phyloP scores from a whole-genome alignment of 2,888 invertebrate species.

The Gerris lacustris region DNA sequence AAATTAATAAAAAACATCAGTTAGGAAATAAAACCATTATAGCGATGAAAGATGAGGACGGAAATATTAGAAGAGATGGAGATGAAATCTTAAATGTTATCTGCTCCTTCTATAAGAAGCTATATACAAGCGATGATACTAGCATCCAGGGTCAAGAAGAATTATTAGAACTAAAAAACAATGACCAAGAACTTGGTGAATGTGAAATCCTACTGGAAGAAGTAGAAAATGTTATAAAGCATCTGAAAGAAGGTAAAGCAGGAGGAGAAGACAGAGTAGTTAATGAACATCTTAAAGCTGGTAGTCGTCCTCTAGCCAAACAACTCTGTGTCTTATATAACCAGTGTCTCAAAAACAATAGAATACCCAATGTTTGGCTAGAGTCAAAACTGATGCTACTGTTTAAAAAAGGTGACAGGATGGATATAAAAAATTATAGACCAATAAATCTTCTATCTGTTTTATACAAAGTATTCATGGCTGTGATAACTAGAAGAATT shows the following conservation, averaged over 20 bases:
- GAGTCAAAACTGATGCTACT: constrained; percentile 8
- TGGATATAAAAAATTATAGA: constrained; percentile 10
- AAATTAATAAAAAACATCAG: background rate
- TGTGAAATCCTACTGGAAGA: background rate
- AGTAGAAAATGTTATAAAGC: constrained; percentile 4
- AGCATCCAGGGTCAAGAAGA: background rate
- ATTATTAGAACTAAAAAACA: background rate
- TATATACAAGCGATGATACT: background rate
- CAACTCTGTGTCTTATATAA: background rate
- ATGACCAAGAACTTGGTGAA: constrained; percentile 1
- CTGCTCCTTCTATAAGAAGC: background rate
- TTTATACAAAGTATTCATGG: constrained; percentile 8
- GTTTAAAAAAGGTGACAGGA: constrained; percentile 12
- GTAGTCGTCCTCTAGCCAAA: background rate
- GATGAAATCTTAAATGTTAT: background rate
- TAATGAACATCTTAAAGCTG: constrained; percentile 9
- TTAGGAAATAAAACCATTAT: constrained; percentile 10
- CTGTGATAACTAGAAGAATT: constrained; percentile 5
- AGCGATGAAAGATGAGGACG: constrained; percentile 8
- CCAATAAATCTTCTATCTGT: constrained; percentile 11
- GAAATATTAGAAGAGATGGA: constrained; percentile 4
- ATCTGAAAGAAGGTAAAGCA: constrained; percentile 10
- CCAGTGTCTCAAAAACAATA: background rate
- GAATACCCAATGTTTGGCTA: constrained; percentile 6
- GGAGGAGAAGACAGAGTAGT: constrained; percentile 6